Percentiles rank a stretch among this genome's conserved stretches.
phyloP scores from a whole-genome alignment of 2,797 vertebrate species.

The Podarcis siculus region DNA sequence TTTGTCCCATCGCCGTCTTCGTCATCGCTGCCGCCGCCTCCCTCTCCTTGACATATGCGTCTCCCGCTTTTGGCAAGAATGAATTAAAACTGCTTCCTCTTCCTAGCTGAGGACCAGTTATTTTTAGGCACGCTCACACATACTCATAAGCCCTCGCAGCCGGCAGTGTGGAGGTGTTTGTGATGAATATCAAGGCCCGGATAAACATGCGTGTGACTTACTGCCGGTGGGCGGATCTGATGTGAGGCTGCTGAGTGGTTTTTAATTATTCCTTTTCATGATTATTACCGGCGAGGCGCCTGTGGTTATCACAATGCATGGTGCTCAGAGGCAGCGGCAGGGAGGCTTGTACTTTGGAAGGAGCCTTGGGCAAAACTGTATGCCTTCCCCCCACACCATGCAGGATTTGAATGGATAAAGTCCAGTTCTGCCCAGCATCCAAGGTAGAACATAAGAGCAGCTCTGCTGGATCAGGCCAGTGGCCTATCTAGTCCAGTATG shows the following conservation, averaged over 20 bases:
- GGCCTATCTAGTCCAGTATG: no score
- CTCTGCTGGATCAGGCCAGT: no score
- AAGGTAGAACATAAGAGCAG: no score
- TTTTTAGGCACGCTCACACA: not conserved
- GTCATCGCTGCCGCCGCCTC: constrained; percentile 29
- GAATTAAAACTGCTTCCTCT: constrained; percentile 15
- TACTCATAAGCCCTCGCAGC: not conserved
- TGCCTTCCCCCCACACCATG: no score
- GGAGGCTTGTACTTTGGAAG: no score
- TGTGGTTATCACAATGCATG: not conserved
- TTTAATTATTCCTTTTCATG: constrained; percentile 23
- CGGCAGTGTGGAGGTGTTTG: constrained; percentile 46
- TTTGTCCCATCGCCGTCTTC: not conserved
- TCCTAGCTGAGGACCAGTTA: constrained; percentile 18
- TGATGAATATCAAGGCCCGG: constrained; percentile 37
- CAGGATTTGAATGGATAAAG: no score
- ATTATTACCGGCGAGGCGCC: no score
- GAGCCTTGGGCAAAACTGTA: no score
- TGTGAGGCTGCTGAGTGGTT: not conserved
- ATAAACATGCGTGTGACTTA: constrained; percentile 45
- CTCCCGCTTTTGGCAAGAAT: constrained; percentile 42
- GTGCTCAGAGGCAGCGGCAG: not conserved
- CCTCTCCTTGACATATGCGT: constrained; percentile 26
- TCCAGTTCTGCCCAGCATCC: no score
- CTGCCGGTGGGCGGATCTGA: constrained; percentile 32